A percentile compares a stretch with the other conserved stretches of the same genome.
Conservation (phyloP, 2,113 vertebrate species). For the Lanius ludovicianus region DNA sequence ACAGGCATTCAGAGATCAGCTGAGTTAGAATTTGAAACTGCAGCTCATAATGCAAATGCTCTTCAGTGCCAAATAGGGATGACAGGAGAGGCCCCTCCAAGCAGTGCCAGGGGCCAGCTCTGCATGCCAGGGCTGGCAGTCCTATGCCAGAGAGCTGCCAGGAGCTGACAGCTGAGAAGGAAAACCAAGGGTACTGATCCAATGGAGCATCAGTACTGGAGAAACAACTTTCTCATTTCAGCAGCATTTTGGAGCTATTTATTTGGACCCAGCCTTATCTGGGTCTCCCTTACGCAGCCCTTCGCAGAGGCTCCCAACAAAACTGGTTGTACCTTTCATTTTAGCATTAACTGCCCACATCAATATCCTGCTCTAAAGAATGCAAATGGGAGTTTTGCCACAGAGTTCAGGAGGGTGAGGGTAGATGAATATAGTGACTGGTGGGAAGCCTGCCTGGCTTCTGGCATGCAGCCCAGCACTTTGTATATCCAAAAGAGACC, state of each 20-base stretch:
- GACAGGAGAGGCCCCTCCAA: neutral
- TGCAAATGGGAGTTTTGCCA: neutral
- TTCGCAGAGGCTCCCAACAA: neutral
- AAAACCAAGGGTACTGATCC: neutral
- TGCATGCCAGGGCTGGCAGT: neutral
- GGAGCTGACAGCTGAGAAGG: neutral
- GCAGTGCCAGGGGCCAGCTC: neutral
- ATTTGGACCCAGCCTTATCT: neutral
- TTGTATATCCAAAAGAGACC: neutral
- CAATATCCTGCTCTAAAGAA: neutral
- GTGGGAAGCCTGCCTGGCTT: constrained; percentile 33
- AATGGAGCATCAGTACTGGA: neutral
- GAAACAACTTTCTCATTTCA: neutral
- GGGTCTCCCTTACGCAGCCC: neutral
- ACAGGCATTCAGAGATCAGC: neutral
- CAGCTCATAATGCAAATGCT: neutral
- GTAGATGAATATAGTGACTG: neutral
- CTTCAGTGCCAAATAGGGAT: neutral
- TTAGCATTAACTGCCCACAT: neutral
- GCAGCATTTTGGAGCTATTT: neutral
- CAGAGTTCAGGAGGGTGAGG: neutral
- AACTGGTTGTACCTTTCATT: neutral
- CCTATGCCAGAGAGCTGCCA: neutral
- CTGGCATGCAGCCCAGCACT: constrained; percentile 31
- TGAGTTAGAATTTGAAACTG: neutral